These are phyloP conservation scores for Herminia tarsipennalis DNA, from an alignment of 2,888 invertebrate genomes.

Conservation along the genomic window DNA sequence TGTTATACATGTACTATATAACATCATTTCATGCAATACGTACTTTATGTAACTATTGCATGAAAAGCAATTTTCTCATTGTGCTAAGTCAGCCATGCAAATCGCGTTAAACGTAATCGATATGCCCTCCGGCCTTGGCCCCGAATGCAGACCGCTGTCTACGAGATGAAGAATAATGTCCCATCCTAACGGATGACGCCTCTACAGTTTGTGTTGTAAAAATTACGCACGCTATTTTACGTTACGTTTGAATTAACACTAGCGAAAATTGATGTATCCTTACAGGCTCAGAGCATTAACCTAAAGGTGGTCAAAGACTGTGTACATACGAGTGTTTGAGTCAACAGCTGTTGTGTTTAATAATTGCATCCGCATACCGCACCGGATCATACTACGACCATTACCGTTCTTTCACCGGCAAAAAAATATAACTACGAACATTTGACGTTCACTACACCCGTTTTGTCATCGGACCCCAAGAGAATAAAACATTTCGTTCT, in stretches of 20 bases:
- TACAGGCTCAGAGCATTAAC: conserved; percentile 36
- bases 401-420: no score
- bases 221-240: conserved; percentile 55
- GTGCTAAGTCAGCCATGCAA: conserved; percentile 58
- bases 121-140: conserved; percentile 73
- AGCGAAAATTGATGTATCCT: conserved; percentile 48
- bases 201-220: conserved; percentile 54
- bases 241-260: conserved; percentile 32
- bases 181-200: conserved; percentile 50
- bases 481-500: no score
- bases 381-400: no score
- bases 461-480: no score
- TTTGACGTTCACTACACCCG: no score
- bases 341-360: no score
- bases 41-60: conserved; percentile 23
- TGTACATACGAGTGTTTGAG: no score
- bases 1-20: neutral
- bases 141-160: conserved; percentile 68
- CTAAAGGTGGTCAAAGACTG: conserved; percentile 2
- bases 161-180: conserved; percentile 72
- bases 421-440: no score
- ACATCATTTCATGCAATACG: neutral
- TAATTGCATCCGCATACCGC: no score
- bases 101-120: conserved; percentile 72
- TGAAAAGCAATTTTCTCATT: conserved; percentile 34